A percentile compares a stretch with the other conserved stretches of the same genome.
Conservation (phyloP, 2,797 vertebrate genomes). For the Echeneis naucrates region DNA sequence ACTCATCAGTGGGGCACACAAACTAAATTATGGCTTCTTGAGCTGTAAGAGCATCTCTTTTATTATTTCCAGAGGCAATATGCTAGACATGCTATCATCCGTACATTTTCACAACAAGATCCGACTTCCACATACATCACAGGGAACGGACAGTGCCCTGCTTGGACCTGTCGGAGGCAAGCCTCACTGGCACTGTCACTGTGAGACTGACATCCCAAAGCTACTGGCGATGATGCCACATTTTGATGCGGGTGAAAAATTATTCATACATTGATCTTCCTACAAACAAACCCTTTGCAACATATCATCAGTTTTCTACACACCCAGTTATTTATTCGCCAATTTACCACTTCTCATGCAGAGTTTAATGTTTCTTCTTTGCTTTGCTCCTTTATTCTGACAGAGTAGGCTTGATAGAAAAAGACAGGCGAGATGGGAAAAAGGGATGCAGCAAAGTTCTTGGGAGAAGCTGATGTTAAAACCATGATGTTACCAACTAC, state of each 20-base stretch:
- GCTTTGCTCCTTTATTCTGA: conserved; percentile 50
- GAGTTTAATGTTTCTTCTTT: conserved; percentile 45
- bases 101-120: conserved; percentile 55
- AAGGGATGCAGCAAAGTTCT: conserved; percentile 46
- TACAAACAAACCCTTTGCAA: conserved; percentile 40
- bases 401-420: conserved; percentile 43
- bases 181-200: conserved; percentile 49
- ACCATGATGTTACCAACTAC: conserved; percentile 47
- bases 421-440: conserved; percentile 38
- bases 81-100: conserved; percentile 55
- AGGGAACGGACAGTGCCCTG: conserved; percentile 33
- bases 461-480: conserved; percentile 59
- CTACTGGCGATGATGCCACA: conserved; percentile 20
- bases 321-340: conserved; percentile 49
- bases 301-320: conserved; percentile 25
- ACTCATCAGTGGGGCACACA: conserved; percentile 73
- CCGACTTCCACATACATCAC: conserved; percentile 44
- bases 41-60: conserved; percentile 72
- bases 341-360: conserved; percentile 42
- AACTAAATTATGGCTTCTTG: conserved; percentile 79
- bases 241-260: neutral
- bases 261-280: conserved; percentile 11
- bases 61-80: conserved; percentile 73
- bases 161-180: conserved; percentile 58
- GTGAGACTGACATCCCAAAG: conserved; percentile 54